Percentiles rank a stretch among this genome's conserved stretches.
Conservation (phyloP, 2,888 invertebrate species). For the Apoda limacodes region DNA sequence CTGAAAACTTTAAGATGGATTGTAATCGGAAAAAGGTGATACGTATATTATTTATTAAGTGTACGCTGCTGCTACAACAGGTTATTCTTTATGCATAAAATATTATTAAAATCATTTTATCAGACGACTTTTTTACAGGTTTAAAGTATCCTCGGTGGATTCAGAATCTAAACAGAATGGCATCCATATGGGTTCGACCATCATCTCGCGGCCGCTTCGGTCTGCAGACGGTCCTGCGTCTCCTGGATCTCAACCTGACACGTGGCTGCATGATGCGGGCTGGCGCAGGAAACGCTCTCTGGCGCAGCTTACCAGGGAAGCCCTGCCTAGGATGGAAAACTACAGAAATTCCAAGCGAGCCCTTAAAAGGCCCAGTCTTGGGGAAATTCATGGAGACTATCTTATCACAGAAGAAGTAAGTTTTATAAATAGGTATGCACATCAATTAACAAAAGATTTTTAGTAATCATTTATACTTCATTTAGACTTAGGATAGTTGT, state of each 20-base stretch:
- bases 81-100: too few relatives aligned
- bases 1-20: too few relatives aligned
- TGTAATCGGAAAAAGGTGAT: too few relatives aligned
- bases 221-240: constrained; percentile 42
- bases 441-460: too few relatives aligned
- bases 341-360: constrained; percentile 83
- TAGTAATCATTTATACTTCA: too few relatives aligned
- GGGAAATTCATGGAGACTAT: constrained; percentile 81
- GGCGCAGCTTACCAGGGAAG: constrained; percentile 80
- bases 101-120: constrained; percentile 1
- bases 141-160: constrained; percentile 51
- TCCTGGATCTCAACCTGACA: constrained; percentile 36
- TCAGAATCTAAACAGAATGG: constrained; percentile 54
- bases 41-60: too few relatives aligned
- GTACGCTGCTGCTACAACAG: too few relatives aligned
- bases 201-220: constrained; percentile 52
- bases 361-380: constrained; percentile 83
- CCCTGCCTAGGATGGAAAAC: constrained; percentile 84
- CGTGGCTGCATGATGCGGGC: constrained; percentile 58
- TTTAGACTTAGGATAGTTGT: too few relatives aligned
- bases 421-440: too few relatives aligned
- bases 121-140: constrained; percentile 28
- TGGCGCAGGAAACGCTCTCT: constrained; percentile 69
- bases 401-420: constrained; percentile 53
- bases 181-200: constrained; percentile 56